Evolutionary conservation across 2,113 vertebrate genomes (phyloP), one percentile per base, ranked within the genome.

Genomic region (Eublepharis macularius): DNA sequence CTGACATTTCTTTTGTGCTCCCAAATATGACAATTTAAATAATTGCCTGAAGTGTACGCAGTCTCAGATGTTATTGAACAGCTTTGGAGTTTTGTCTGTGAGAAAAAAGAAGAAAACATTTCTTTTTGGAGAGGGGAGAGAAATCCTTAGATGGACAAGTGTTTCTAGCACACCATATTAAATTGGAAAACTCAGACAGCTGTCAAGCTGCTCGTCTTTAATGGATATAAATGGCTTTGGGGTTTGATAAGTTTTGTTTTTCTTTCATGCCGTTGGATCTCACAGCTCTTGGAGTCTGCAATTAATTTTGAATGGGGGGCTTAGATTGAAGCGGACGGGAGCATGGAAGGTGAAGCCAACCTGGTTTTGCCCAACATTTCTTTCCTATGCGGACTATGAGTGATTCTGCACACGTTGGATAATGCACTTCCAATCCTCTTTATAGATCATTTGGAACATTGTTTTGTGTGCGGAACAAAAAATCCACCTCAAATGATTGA

Each of bases 51-150:
- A 66, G 45, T 26, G 65, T 66, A 14, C 34, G 13, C 63, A 47
- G 9, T 47, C 86, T 72, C 49, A 26, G 16, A 84, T 86, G 79
- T 26, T 77, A 10, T 81, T 72, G 80, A 89, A 39, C 39, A 86
- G 49, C 77, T 90, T 85, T 63, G 81, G 92, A 87, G 81, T 79
- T 68, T 83, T 17, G 29, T 80, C 36, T 87, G 79, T 87, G 49
- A 45, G 29, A 83, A 82, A 57, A 34, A 79, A 80, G 45, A 0
- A 75, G 9, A 57, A 34, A 36, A 8, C 49, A 19, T 11, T 32
- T 11, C 12, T 89, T 86, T 83, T 32, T 77, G 83, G 16, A 9
- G 82, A 69, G 73, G 39, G n/a, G 13, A 47, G 34, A 70, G 0
- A 0, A 1, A 86, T 87, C 74, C 84, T 82, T 51, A n/a, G 24